Conservation (phyloP, 2,888 invertebrate species). For the Callinectes sapidus region DNA sequence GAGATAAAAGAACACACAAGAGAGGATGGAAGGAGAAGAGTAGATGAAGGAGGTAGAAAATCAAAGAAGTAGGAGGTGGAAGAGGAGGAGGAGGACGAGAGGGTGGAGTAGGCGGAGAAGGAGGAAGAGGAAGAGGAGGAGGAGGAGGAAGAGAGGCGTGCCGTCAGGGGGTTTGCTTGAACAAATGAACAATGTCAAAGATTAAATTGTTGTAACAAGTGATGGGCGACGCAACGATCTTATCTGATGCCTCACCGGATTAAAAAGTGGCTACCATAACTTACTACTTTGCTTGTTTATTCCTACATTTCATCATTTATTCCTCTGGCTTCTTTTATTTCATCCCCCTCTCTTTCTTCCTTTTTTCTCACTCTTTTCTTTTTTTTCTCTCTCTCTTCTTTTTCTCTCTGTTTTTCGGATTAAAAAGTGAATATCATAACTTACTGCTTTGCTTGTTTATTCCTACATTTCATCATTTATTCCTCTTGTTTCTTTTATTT, state of each 20-base stretch:
- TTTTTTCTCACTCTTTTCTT: too few relatives aligned
- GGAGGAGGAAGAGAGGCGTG: not conserved
- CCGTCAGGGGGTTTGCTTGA: not conserved
- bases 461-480: not conserved
- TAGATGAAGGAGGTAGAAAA: not conserved
- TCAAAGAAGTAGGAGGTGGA: not conserved
- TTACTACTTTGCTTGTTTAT: not conserved
- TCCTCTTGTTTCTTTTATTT: not conserved
- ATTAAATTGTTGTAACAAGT: not conserved
- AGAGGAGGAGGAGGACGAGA: not conserved
- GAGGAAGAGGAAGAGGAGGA: not conserved
- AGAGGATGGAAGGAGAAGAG: not conserved
- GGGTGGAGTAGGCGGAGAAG: not conserved
- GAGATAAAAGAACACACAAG: too few relatives aligned
- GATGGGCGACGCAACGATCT: not conserved
- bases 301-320: not conserved
- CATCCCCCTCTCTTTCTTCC: not conserved
- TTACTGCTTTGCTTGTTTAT: not conserved
- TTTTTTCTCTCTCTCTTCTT: too few relatives aligned
- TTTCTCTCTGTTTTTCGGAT: too few relatives aligned
- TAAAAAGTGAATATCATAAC: not conserved
- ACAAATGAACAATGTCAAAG: slow-evolving; percentile 16
- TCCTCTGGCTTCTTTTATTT: not conserved
- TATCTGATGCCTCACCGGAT: not conserved
- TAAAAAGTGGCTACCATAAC: not conserved